A percentile compares a stretch with the other conserved stretches of the same genome.
Conservation (phyloP, 2,888 invertebrate genomes). For the Ligdia adustata region DNA sequence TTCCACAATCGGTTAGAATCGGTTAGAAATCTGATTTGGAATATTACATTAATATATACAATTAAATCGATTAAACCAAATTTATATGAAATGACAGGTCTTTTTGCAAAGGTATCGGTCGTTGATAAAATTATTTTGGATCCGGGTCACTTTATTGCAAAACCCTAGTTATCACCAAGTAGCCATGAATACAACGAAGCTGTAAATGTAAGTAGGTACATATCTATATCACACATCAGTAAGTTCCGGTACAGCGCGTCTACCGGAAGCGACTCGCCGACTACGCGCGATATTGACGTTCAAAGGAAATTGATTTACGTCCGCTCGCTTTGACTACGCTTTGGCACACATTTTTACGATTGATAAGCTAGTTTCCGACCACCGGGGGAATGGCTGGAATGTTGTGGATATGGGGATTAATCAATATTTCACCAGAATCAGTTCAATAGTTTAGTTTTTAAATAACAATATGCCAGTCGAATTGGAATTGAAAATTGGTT, state of each 20-base stretch:
- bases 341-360: too few species aligned
- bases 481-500: not conserved
- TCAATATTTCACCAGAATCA: not conserved
- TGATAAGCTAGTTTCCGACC: too few species aligned
- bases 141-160: too few species aligned
- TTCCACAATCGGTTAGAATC: too few species aligned
- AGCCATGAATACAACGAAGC: too few species aligned
- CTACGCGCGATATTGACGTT: conserved; percentile 8
- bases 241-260: conserved; percentile 6
- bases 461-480: not conserved
- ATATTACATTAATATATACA: too few species aligned
- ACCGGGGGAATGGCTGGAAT: not conserved
- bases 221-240: not conserved
- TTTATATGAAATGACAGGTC: too few species aligned
- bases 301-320: conserved; percentile 18
- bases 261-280: conserved; percentile 8
- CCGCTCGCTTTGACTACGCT: conserved; percentile 7
- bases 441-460: not conserved
- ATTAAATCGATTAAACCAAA: too few species aligned
- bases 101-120: too few species aligned
- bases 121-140: too few species aligned
- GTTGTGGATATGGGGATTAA: not conserved
- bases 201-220: not conserved
- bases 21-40: too few species aligned
- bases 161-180: too few species aligned